Evolutionary conservation across 2,888 invertebrate species (phyloP).

Genomic region (Trissonchulus latispiculum): DNA sequence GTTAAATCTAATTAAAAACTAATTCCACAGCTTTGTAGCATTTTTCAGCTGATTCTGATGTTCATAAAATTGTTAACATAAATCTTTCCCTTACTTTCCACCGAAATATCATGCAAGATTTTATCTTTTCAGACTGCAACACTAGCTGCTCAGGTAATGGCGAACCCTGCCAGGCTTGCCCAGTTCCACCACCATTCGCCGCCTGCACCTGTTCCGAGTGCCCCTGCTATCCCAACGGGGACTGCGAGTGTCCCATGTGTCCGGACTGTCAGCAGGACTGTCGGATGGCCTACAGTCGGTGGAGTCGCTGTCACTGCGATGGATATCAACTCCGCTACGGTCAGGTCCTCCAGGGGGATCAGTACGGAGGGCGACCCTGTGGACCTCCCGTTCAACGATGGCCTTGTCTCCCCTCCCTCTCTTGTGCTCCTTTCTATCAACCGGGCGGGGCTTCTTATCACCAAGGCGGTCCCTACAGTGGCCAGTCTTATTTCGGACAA

Average conservation of each 20-base stretch:
- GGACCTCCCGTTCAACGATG: not conserved
- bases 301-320: not conserved
- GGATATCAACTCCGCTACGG: not conserved
- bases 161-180: not conserved
- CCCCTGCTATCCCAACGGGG: not conserved
- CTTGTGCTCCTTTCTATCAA: not conserved
- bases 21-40: too few relatives aligned
- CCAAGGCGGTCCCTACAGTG: too few relatives aligned
- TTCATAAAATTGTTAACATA: too few relatives aligned
- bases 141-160: not conserved
- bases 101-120: too few relatives aligned
- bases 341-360: not conserved
- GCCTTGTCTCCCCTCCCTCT: not conserved
- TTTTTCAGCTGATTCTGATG: too few relatives aligned
- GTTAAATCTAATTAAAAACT: too few relatives aligned
- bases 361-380: not conserved
- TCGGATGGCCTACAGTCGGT: not conserved
- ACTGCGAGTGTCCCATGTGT: not conserved
- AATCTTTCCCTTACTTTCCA: too few relatives aligned
- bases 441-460: too few relatives aligned
- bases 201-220: not conserved
- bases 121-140: not conserved
- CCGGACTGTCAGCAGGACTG: not conserved
- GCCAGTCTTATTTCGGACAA: too few relatives aligned
- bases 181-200: not conserved